These are phyloP conservation scores for Sepioteuthis lessoniana DNA, from an alignment of 2,888 invertebrate genomes.

Conservation along the genomic window DNA sequence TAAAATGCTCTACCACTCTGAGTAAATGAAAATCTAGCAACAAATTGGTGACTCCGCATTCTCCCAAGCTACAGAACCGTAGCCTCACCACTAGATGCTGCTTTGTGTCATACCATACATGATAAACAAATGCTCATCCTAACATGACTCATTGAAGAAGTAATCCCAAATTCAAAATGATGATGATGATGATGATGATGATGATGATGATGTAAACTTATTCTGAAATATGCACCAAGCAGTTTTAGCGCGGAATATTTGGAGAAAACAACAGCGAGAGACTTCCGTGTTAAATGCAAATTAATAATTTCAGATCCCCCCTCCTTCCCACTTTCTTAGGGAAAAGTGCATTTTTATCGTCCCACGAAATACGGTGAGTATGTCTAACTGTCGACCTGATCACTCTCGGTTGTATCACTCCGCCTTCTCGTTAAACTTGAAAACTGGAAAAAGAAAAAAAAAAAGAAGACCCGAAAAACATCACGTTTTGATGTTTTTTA, in stretches of 20 bases:
- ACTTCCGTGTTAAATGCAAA: not conserved
- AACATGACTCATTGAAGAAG: no score
- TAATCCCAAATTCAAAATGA: no score
- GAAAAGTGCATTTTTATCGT: not conserved
- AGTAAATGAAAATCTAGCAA: no score
- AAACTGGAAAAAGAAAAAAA: not conserved
- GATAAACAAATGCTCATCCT: no score
- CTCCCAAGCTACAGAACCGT: no score
- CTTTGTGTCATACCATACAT: no score
- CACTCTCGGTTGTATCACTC: not conserved
- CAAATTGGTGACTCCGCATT: no score
- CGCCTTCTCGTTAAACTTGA: constrained; percentile 15
- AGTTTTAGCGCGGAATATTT: not conserved
- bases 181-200: no score
- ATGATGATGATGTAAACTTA: no score
- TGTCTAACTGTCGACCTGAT: not conserved
- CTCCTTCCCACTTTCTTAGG: not conserved
- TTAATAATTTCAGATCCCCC: not conserved
- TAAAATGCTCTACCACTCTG: no score
- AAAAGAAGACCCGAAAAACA: no score
- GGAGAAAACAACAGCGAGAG: not conserved
- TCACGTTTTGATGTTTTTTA: not conserved
- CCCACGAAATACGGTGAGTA: not conserved
- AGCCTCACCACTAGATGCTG: no score
- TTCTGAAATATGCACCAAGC: not conserved